These are phyloP conservation scores for Tribolium castaneum DNA, from an alignment of 1,140 invertebrate species.

Conservation along the genomic window DNA sequence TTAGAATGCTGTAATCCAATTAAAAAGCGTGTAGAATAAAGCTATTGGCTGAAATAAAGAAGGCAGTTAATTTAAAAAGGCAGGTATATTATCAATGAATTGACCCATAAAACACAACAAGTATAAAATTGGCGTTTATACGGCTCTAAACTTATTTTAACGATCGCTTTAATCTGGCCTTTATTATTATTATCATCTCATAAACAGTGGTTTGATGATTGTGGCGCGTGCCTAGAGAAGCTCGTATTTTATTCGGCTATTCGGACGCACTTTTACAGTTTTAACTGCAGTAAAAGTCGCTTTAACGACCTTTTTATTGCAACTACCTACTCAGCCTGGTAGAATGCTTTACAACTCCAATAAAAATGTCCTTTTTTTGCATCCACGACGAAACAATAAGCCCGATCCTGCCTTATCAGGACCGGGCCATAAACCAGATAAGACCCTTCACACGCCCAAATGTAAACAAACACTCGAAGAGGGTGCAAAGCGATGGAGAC, in stretches of 20 bases:
- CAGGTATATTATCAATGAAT: conserved; percentile 47
- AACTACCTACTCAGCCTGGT: conserved; percentile 58
- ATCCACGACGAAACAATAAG: conserved; percentile 18
- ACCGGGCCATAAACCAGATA: background rate
- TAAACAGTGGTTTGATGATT: conserved; percentile 59
- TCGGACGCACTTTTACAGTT: conserved; percentile 63
- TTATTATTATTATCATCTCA: conserved; percentile 62
- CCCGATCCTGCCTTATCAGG: background rate
- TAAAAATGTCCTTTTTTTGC: conserved; percentile 48
- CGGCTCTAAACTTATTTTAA: conserved; percentile 60
- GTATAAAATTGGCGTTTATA: conserved; percentile 63
- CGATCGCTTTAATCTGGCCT: conserved; percentile 59
- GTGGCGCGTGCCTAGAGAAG: conserved; percentile 61
- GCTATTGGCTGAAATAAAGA: conserved; percentile 48
- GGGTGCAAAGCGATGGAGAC: conserved; percentile 54
- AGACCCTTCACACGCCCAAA: background rate
- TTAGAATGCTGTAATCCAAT: conserved; percentile 23
- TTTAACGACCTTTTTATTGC: conserved; percentile 63
- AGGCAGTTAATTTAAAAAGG: conserved; percentile 43
- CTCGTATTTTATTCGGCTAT: conserved; percentile 61
- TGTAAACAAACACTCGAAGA: conserved; percentile 33
- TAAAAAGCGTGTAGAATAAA: conserved; percentile 30
- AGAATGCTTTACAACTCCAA: conserved; percentile 55
- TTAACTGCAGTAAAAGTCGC: conserved; percentile 63
- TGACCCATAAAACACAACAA: conserved; percentile 52